These are phyloP conservation scores for Brachionus plicatilis DNA, from an alignment of 1,140 invertebrate genomes.

Conservation along the genomic window DNA sequence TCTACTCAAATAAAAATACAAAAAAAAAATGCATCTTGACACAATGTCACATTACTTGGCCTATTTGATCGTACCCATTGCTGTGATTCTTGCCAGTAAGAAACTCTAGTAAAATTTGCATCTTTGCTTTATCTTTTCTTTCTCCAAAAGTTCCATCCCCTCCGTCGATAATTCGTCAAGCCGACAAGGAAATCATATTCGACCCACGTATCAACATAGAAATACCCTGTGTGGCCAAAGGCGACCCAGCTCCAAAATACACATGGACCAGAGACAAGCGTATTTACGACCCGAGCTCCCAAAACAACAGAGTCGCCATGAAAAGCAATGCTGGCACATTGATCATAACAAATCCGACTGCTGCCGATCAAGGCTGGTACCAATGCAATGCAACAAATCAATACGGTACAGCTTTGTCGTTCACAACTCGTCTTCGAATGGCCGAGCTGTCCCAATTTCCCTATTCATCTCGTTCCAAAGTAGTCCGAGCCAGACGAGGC, in stretches of 20 bases:
- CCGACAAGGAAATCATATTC: conserved; percentile 38
- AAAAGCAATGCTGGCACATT: conserved; percentile 65
- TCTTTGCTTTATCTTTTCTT: neutral
- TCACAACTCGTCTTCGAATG: neutral
- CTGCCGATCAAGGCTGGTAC: conserved; percentile 86
- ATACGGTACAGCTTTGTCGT: conserved; percentile 70
- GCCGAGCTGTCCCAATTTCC: conserved; percentile 31
- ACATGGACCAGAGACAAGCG: conserved; percentile 40
- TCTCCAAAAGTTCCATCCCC: conserved; percentile 27
- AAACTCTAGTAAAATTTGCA: neutral
- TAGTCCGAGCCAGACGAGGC: conserved; percentile 7
- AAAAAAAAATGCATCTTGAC: neutral
- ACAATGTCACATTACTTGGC: neutral
- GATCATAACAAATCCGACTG: conserved; percentile 75
- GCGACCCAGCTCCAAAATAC: conserved; percentile 31
- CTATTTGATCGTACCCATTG: neutral
- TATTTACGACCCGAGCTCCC: conserved; percentile 40
- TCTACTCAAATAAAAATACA: neutral
- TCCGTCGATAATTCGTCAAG: conserved; percentile 17
- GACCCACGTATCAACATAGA: conserved; percentile 39
- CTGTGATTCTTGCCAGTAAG: conserved; percentile 1
- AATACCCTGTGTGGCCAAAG: conserved; percentile 40
- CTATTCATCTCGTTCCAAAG: conserved; percentile 32
- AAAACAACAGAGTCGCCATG: conserved; percentile 40
- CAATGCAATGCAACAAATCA: conserved; percentile 94